These are phyloP conservation scores for Sylvia borin DNA, from an alignment of 2,797 vertebrate species.

Conservation along the genomic window DNA sequence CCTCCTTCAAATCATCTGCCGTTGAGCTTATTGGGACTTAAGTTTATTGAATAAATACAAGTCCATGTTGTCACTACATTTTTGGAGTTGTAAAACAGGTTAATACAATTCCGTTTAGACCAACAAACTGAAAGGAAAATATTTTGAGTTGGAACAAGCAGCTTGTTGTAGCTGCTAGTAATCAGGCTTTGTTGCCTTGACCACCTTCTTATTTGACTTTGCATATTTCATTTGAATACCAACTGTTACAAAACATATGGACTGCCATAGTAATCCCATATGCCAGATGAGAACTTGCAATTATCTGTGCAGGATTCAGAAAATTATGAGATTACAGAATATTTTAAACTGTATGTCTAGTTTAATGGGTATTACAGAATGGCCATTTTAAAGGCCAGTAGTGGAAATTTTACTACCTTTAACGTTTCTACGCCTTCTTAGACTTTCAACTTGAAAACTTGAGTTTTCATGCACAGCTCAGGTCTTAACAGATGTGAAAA, in stretches of 20 bases:
- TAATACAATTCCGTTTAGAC: neutral
- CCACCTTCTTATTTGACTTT: constrained; percentile 64
- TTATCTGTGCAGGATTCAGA: constrained; percentile 51
- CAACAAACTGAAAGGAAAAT: neutral
- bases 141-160: constrained; percentile 39
- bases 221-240: constrained; percentile 66
- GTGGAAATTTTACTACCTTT: neutral
- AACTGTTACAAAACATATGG: constrained; percentile 72
- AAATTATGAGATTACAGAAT: constrained; percentile 24
- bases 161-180: constrained; percentile 28
- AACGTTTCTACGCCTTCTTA: neutral
- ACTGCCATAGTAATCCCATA: constrained; percentile 55
- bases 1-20: neutral
- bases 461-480: neutral
- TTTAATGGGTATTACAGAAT: neutral
- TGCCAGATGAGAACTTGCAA: constrained; percentile 43
- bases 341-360: neutral
- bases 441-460: neutral
- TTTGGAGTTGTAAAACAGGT: neutral
- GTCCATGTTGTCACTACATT: neutral
- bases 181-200: constrained; percentile 49
- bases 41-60: neutral
- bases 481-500: neutral
- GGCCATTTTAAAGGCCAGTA: neutral
- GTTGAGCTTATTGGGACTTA: neutral